Percentiles rank a stretch among this genome's conserved stretches.
Evolutionary conservation across 2,888 invertebrate genomes (phyloP).

Genomic region (Osmoderma eremita): DNA sequence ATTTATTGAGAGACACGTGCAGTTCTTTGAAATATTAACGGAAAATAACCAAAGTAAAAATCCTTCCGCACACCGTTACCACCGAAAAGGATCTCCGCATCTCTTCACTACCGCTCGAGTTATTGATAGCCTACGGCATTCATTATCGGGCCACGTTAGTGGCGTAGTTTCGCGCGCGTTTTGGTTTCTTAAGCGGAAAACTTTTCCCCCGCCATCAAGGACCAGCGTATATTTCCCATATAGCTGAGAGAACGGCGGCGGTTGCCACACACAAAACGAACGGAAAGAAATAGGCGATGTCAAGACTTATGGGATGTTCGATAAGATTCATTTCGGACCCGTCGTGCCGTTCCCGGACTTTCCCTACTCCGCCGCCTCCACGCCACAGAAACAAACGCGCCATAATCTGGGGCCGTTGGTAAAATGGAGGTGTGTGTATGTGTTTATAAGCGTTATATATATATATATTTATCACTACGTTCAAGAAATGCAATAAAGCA

Average conservation of each 20-base stretch:
- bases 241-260: slow-evolving; percentile 58
- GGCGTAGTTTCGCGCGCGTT: slow-evolving; percentile 50
- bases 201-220: slow-evolving; percentile 65
- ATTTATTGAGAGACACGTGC: too few species aligned
- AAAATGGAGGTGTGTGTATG: slow-evolving; percentile 56
- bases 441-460: slow-evolving; percentile 54
- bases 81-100: not conserved
- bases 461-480: slow-evolving; percentile 58
- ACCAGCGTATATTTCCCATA: slow-evolving; percentile 63
- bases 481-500: slow-evolving; percentile 58
- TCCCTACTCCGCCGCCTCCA: not conserved
- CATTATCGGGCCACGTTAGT: slow-evolving; percentile 56
- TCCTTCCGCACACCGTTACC: too few species aligned
- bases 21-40: too few species aligned
- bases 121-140: slow-evolving; percentile 57
- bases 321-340: slow-evolving; percentile 65
- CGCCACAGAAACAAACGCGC: slow-evolving; percentile 40
- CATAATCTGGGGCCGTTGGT: slow-evolving; percentile 43
- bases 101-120: slow-evolving; percentile 47
- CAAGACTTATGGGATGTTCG: slow-evolving; percentile 67
- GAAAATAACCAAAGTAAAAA: too few species aligned
- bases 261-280: slow-evolving; percentile 57
- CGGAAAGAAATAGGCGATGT: slow-evolving; percentile 66
- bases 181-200: slow-evolving; percentile 64
- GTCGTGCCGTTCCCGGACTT: slow-evolving; percentile 1